Percentiles rank a stretch among this genome's conserved stretches.
Conservation (phyloP, 2,113 vertebrate species). For the Glareola pratincola region DNA sequence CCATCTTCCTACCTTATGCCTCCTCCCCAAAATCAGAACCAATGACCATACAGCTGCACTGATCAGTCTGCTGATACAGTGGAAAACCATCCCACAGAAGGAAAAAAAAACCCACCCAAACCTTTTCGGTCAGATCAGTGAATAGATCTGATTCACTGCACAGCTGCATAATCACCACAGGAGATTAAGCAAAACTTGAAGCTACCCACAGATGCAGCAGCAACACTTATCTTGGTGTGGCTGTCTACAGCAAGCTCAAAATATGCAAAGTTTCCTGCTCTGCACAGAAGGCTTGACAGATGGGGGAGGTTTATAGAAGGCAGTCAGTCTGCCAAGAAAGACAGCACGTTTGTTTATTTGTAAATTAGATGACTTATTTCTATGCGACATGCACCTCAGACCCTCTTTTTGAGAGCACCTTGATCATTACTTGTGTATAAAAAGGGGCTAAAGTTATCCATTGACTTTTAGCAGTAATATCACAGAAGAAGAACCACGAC, state of each 20-base stretch:
- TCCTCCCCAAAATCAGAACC: background rate
- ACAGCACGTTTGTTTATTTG: background rate
- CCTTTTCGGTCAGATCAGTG: background rate
- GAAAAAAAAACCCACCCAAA: background rate
- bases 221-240: background rate
- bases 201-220: background rate
- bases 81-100: background rate
- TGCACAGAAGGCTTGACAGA: constrained; percentile 44
- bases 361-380: background rate
- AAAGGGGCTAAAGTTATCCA: background rate
- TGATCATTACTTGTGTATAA: background rate
- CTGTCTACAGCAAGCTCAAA: background rate
- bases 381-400: background rate
- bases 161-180: background rate
- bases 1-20: background rate
- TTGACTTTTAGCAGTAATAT: background rate
- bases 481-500: background rate
- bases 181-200: constrained; percentile 3
- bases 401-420: background rate
- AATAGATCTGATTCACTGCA: background rate
- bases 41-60: background rate
- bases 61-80: background rate
- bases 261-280: constrained; percentile 8
- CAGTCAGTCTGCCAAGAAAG: constrained; percentile 9
- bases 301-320: background rate